These are phyloP conservation scores for Pluvialis apricaria DNA, from an alignment of 2,113 vertebrate genomes.

Conservation along the genomic window DNA sequence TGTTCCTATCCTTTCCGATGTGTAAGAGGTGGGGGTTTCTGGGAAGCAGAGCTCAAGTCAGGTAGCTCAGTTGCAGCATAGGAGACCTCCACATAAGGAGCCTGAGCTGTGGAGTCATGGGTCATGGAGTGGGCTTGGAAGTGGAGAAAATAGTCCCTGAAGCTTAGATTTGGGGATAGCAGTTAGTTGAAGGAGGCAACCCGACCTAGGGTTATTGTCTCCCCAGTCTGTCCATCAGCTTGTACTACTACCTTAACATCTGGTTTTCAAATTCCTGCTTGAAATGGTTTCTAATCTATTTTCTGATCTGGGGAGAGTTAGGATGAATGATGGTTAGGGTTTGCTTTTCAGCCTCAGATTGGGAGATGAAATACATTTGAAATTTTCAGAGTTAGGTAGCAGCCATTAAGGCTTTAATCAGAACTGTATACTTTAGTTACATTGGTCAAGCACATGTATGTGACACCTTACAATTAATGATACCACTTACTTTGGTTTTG, in stretches of 20 bases:
- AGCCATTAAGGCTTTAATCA: not conserved
- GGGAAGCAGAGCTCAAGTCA: not conserved
- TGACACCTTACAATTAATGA: not conserved
- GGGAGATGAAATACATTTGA: not conserved
- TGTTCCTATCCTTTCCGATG: not conserved
- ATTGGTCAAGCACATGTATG: rapidly evolving
- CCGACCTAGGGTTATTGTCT: not conserved
- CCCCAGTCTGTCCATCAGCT: not conserved
- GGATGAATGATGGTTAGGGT: not conserved
- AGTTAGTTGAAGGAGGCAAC: not conserved
- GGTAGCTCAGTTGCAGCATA: not conserved
- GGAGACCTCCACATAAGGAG: not conserved
- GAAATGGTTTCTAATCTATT: not conserved
- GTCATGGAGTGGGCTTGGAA: not conserved
- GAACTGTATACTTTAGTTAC: not conserved
- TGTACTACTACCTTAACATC: not conserved
- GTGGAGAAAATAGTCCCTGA: not conserved
- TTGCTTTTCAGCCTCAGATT: not conserved
- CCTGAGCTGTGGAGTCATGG: not conserved
- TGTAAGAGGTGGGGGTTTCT: not conserved
- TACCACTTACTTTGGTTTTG: not conserved
- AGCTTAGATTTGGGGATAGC: not conserved
- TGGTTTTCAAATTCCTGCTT: not conserved
- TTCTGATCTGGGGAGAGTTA: not conserved
- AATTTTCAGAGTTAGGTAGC: not conserved